Evolutionary conservation across 2,888 invertebrate genomes (phyloP), one percentile per base, ranked within the genome.

Genomic region (Cetonia aurata): DNA sequence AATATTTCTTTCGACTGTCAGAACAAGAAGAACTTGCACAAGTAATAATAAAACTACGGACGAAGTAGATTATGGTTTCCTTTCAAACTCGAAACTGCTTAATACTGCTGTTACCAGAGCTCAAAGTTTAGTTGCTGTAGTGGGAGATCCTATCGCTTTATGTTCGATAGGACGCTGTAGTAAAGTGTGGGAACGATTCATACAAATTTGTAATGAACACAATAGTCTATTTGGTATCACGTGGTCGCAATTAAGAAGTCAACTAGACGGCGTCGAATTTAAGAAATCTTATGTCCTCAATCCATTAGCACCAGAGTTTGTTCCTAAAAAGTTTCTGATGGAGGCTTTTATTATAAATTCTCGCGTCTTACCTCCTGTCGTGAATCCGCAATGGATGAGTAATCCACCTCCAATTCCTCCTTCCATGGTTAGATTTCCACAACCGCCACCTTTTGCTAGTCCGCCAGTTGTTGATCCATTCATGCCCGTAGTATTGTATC

Each of bases 81-180:
- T 95, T 52, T 94, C 94, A 31, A 93, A 94, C 83, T 91, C 92
- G 0, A 92, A 94, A 79, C 86, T 95, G 3, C 83, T 95, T 31
- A 95, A 94, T 80, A 95, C 95, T 0, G 95, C 95, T 0, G 92
- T 95, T 62, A 95, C 89, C 0, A 86, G 95, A 71, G 94, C 95
- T 0, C 93, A 93, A 83, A 92, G 93, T 77, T 83, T 94, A 57
- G 93, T 95, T 0, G 93, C 93, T 2, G 93, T 95, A 12, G 92
- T 95, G 0, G 95, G 95, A 0, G 95, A 95, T 85, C 94, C 95
- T 0, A 90, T 94, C 0, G 93, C 93, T 0, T 85, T 95, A 9
- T 92, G 94, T 78, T 92, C 94, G 0, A 88, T 94, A 59, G 95
- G 95, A 6, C 88, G 92, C 72, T 94, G 94, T 83, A 89, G 92